Conservation (phyloP, 1,140 invertebrate genomes). For the Ephestia elutella region DNA sequence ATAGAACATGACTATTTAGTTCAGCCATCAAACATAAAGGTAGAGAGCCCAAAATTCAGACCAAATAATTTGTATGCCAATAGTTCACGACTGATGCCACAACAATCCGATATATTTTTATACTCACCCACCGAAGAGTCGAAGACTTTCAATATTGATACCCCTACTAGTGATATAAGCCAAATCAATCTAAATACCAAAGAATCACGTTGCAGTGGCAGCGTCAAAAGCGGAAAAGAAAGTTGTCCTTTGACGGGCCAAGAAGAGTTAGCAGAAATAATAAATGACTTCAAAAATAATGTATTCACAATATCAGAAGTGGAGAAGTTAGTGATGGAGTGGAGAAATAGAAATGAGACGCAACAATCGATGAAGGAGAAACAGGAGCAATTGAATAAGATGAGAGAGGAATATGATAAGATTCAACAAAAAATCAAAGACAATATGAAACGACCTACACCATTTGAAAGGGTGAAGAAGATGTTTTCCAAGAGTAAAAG, state of each 20-base stretch:
- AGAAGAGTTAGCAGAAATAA: slow-evolving; percentile 88
- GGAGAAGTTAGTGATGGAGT: slow-evolving; percentile 88
- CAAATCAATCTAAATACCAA: slow-evolving; percentile 65
- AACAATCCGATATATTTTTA: slow-evolving; percentile 58
- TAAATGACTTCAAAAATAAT: slow-evolving; percentile 92
- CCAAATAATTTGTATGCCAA: slow-evolving; percentile 68
- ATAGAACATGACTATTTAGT: slow-evolving; percentile 75
- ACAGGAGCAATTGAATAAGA: slow-evolving; percentile 84
- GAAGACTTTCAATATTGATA: slow-evolving; percentile 62
- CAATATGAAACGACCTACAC: slow-evolving; percentile 82
- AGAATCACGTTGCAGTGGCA: slow-evolving; percentile 54
- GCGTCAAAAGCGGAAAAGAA: slow-evolving; percentile 61
- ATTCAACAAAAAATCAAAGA: slow-evolving; percentile 85
- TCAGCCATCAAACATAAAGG: slow-evolving; percentile 77
- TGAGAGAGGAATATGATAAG: slow-evolving; percentile 86
- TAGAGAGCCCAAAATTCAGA: slow-evolving; percentile 66
- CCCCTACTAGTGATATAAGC: slow-evolving; percentile 67
- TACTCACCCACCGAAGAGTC: slow-evolving; percentile 67
- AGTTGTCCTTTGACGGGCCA: slow-evolving; percentile 68
- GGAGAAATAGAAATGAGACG: slow-evolving; percentile 89
- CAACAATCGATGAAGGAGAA: slow-evolving; percentile 90
- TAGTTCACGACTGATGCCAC: slow-evolving; percentile 60
- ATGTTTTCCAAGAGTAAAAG: slow-evolving; percentile 79
- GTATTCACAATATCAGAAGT: slow-evolving; percentile 89
- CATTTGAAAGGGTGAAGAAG: slow-evolving; percentile 85